Base-by-base conservation (phyloP, 1,140 invertebrate genomes). In the Teleogryllus occipitalis region DNA sequence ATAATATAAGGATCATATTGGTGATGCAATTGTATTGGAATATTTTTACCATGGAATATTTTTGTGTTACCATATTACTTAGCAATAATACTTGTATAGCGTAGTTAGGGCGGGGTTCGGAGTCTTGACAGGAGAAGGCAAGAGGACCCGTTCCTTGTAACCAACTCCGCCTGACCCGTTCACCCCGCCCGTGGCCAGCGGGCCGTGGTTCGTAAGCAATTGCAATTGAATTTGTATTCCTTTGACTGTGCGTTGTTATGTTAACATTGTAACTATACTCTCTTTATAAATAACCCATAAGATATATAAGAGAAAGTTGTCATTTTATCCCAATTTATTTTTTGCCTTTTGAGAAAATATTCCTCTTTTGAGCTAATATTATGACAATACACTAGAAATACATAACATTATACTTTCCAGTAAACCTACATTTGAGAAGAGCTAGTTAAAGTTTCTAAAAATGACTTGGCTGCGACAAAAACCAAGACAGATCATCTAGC, bases 31-130 rank as follows among this genome's bases (percentile, higher is more conserved):
- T 65, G 54, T 65, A 65, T 65, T 65, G 54, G 54, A 18, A 65
- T 65, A 65, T 65, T 65, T 65, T 65, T 65, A 65, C 54, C 54
- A 65, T 65, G 54, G 18, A 65, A 65, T 65, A 65, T 65, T 65
- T 65, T 65, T 65, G 54, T 65, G 54, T 65, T 65, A 65, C 54
- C 54, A 65, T 65, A 65, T 65, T 65, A 65, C 54, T 65, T 65
- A 65, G 54, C 54, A 65, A 65, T 65, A 65, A 65, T 65, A 65
- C 54, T 65, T 65, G 54, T 65, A 65, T 65, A 65, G 54, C 10
- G 54, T 65, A 65, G 54, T 18, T 14, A 14, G 54, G 54, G 54
- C 27, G 18, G 54, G 54, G 54, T 65, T 65, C 7, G 54, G 18
- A 7, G 54, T 65, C 54, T 10, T 65, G 18, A 18, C 27, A 39